Evolutionary conservation across 2,113 vertebrate species (phyloP).

Genomic region (Corynorhinus townsendii): DNA sequence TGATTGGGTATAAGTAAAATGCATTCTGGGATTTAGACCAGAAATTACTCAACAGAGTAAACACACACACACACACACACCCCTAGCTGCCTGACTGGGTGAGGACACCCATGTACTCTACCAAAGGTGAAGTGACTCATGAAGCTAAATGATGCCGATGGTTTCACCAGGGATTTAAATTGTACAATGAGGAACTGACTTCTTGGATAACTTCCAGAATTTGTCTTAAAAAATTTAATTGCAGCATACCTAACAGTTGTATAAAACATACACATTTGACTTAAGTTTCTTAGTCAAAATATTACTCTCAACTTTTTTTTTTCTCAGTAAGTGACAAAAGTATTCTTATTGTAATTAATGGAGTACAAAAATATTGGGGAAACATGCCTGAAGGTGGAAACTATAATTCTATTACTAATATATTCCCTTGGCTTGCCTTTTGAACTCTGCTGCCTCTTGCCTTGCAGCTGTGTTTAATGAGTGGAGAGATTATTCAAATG

Average conservation of each 20-base stretch:
- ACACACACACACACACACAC: neutral
- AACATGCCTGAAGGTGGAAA: constrained; percentile 77
- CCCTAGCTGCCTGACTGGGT: neutral
- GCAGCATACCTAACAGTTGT: constrained; percentile 58
- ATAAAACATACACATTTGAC: constrained; percentile 64
- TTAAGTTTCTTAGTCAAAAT: constrained; percentile 62
- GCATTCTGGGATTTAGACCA: neutral
- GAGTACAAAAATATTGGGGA: constrained; percentile 70
- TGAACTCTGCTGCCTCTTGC: constrained; percentile 80
- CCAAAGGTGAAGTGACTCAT: neutral
- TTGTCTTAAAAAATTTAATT: constrained; percentile 65
- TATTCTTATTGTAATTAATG: constrained; percentile 78
- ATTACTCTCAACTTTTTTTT: constrained; percentile 68
- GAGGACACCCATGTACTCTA: neutral
- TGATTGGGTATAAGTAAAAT: neutral
- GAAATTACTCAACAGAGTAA: neutral
- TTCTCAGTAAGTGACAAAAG: constrained; percentile 71
- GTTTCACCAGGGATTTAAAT: constrained; percentile 49
- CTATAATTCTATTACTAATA: constrained; percentile 81
- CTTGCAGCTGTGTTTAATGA: constrained; percentile 87
- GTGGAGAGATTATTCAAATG: constrained; percentile 85
- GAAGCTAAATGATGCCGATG: neutral
- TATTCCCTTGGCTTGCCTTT: constrained; percentile 82
- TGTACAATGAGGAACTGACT: constrained; percentile 53
- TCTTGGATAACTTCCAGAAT: constrained; percentile 54